Base-by-base conservation (phyloP, 2,888 invertebrate species). In the Melieria crassipennis region DNA sequence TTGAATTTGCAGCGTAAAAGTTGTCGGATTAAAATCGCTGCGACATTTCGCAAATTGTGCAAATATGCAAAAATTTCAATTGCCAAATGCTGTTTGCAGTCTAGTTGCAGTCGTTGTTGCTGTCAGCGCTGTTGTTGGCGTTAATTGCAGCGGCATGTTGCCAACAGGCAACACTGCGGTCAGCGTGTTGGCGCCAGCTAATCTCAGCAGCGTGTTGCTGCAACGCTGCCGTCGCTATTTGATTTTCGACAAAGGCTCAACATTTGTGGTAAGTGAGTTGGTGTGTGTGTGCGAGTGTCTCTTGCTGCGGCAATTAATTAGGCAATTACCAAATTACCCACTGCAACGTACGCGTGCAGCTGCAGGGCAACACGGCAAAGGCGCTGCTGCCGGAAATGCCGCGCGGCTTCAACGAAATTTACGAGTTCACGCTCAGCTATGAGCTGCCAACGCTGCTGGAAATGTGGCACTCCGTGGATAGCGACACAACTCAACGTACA, bases 211-310 rank as follows among this genome's bases (percentile, higher is more conserved):
- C 52, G 13, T 11, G 11, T 67, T 50, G 67, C 11, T 67, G 30
- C 75, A 72, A 30, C 78, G 86, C 5, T 77, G 76, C 6, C 82
- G 80, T 65, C 79, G 85, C 30, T 84, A 81, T 78, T 79, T 86
- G 46, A 70, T 82, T n/a, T 86, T 83, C 65, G 82, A 83, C 16
- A 77, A 82, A 71, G 86, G 86, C 52, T 69, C 81, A 2, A 56
- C 79, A 0, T 3, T 83, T 1, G 76, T 79, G 47, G 86, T 86
- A 66, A 42, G 11, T 7, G 56, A 10, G 46, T 16, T 16, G 58
- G 43, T 64, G 47, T 11, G 7, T 50, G 64, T 50, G 42, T 6
- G 30, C 7, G 13, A 7, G 6, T 45, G 7, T 7, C 45, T 62
- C 7, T 9, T 66, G n/a, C 62, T 42, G 13, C 58, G 46, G 30